phyloP scores from a whole-genome alignment of 2,113 vertebrate genomes.

The Oostethus manadensis region DNA sequence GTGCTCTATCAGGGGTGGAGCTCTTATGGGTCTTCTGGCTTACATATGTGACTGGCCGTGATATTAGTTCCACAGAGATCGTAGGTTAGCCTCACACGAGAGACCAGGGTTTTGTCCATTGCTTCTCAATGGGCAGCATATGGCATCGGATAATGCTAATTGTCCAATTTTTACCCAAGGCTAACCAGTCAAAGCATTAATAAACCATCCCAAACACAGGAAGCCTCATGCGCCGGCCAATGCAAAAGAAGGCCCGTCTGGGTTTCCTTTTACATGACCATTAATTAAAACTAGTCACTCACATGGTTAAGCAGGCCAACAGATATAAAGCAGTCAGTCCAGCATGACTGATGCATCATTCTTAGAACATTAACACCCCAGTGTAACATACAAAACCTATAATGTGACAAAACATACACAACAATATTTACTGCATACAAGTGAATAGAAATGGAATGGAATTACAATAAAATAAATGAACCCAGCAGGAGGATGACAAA shows the following conservation, averaged over 20 bases:
- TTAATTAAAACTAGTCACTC: conserved; percentile 74
- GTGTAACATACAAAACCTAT: neutral
- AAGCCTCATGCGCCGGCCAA: conserved; percentile 47
- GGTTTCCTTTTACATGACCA: conserved; percentile 66
- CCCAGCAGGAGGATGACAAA: conserved; percentile 20
- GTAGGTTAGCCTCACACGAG: conserved; percentile 71
- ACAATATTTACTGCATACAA: no score
- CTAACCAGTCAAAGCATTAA: conserved; percentile 74
- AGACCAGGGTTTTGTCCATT: conserved; percentile 62
- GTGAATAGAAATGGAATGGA: no score
- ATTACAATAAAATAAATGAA: no score
- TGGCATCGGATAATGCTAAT: conserved; percentile 78
- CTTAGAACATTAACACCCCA: conserved; percentile 9
- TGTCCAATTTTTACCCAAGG: conserved; percentile 67
- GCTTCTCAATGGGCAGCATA: conserved; percentile 75
- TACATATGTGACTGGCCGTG: conserved; percentile 58
- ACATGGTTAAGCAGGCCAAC: conserved; percentile 43
- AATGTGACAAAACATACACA: neutral
- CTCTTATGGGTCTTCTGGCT: conserved; percentile 60
- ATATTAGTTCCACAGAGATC: conserved; percentile 68
- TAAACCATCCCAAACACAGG: conserved; percentile 70
- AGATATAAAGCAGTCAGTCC: conserved; percentile 21
- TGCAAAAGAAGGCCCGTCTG: conserved; percentile 44
- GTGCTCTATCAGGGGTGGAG: conserved; percentile 54
- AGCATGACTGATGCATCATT: conserved; percentile 16